Evolutionary conservation across 2,888 invertebrate species (phyloP).

Genomic region (Ommatoiulus sabulosus): DNA sequence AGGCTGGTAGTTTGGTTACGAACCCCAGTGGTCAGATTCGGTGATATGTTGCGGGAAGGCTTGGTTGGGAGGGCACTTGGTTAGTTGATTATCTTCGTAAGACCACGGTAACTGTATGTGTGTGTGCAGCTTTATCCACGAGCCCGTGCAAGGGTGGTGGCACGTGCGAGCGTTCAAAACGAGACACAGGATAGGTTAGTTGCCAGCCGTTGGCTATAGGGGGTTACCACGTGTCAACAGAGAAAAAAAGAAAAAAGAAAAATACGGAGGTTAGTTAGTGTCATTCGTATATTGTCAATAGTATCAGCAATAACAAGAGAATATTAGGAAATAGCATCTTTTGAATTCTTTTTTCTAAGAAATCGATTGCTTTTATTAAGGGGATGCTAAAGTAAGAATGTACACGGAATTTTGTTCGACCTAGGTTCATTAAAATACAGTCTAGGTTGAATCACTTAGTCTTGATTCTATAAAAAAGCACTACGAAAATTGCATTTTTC

Average conservation of each 20-base stretch:
- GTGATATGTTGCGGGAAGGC: conserved; percentile 50
- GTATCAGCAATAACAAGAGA: conserved; percentile 23
- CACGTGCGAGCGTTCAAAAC: conserved; percentile 56
- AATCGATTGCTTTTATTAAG: not conserved
- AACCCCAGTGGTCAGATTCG: conserved; percentile 52
- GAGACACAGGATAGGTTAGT: conserved; percentile 60
- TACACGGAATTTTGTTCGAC: too few species aligned
- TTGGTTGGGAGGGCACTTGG: conserved; percentile 55
- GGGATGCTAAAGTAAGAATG: too few species aligned
- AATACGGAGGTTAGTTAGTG: conserved; percentile 56
- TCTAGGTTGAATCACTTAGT: too few species aligned
- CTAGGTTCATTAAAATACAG: too few species aligned
- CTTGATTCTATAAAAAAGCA: too few species aligned
- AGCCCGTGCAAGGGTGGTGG: conserved; percentile 56
- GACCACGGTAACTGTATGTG: conserved; percentile 55
- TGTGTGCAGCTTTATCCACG: conserved; percentile 53
- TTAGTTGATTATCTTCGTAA: conserved; percentile 56
- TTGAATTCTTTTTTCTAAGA: not conserved
- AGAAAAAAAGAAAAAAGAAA: conserved; percentile 58
- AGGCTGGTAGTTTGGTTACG: conserved; percentile 50
- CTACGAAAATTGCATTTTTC: too few species aligned
- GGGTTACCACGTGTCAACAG: conserved; percentile 55
- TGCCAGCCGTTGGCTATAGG: conserved; percentile 59
- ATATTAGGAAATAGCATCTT: not conserved
- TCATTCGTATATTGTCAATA: conserved; percentile 45